These are phyloP conservation scores for Clarias batrachus DNA, from an alignment of 2,113 vertebrate species.

Conservation along the genomic window DNA sequence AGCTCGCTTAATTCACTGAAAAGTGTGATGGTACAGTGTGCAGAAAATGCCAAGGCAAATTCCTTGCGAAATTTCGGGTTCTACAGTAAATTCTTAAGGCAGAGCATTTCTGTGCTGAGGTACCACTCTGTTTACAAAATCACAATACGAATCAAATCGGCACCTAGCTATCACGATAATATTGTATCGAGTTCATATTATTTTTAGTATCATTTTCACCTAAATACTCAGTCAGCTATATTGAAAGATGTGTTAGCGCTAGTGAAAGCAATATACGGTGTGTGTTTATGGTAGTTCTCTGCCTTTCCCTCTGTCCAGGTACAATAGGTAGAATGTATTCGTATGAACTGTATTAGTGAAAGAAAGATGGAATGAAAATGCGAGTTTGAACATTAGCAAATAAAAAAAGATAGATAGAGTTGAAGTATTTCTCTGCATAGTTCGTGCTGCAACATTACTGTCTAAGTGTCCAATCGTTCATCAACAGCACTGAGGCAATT, in stretches of 20 bases:
- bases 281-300: not conserved
- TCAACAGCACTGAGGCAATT: not conserved
- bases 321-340: too few relatives aligned
- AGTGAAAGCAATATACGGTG: not conserved
- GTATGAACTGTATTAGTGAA: not conserved
- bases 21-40: too few relatives aligned
- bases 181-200: too few relatives aligned
- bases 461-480: not conserved
- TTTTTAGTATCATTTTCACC: too few relatives aligned
- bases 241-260: not conserved
- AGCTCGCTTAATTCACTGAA: too few relatives aligned
- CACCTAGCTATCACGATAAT: too few relatives aligned
- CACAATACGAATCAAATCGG: too few relatives aligned
- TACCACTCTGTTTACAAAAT: too few relatives aligned
- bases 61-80: too few relatives aligned
- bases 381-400: not conserved
- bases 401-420: not conserved
- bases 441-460: constrained; percentile 1
- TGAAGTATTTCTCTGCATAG: not conserved
- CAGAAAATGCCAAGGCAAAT: too few relatives aligned
- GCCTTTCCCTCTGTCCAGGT: not conserved
- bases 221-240: not conserved
- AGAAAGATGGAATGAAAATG: not conserved
- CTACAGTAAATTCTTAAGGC: too few relatives aligned
- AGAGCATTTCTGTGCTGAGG: too few relatives aligned